Percentiles rank a stretch among this genome's conserved stretches.
Evolutionary conservation across 2,888 invertebrate species (phyloP).

Genomic region (Xylophagus ater): DNA sequence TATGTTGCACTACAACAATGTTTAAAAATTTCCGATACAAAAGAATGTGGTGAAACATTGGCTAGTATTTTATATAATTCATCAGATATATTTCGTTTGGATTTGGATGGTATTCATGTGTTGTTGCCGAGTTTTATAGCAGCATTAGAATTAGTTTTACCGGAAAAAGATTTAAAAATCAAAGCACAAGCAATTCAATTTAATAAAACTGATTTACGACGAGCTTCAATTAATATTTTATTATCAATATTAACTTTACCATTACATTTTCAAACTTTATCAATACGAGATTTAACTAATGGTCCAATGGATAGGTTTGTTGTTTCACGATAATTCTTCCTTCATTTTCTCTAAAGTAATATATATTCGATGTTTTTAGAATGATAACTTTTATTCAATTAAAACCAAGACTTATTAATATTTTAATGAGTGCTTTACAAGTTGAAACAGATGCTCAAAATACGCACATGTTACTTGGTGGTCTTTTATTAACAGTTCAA

Average conservation of each 20-base stretch:
- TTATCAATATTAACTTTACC: conserved; percentile 87
- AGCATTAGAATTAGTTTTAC: conserved; percentile 82
- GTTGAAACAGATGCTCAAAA: conserved; percentile 77
- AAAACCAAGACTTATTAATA: conserved; percentile 64
- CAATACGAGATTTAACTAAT: conserved; percentile 55
- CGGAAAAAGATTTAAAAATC: conserved; percentile 71
- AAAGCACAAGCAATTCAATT: conserved; percentile 49
- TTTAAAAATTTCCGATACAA: conserved; percentile 55
- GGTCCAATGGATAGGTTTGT: conserved; percentile 44
- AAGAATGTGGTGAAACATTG: conserved; percentile 64
- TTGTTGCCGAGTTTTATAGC: conserved; percentile 80
- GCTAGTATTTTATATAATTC: conserved; percentile 81
- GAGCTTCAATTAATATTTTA: conserved; percentile 84
- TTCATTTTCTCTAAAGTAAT: background rate
- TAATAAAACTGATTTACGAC: conserved; percentile 68
- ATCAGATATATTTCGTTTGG: conserved; percentile 76
- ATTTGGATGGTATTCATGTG: conserved; percentile 85
- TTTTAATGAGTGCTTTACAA: conserved; percentile 71
- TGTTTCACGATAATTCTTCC: background rate
- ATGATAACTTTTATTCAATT: conserved; percentile 53
- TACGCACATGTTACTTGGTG: conserved; percentile 77
- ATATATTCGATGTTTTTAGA: conserved; percentile 26
- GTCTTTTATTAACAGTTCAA: conserved; percentile 64
- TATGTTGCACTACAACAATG: conserved; percentile 87
- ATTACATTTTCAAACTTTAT: conserved; percentile 73